A percentile compares a stretch with the other conserved stretches of the same genome.
Conservation (phyloP, 2,797 vertebrate species). For the Acrossocheilus wenchowensis region DNA sequence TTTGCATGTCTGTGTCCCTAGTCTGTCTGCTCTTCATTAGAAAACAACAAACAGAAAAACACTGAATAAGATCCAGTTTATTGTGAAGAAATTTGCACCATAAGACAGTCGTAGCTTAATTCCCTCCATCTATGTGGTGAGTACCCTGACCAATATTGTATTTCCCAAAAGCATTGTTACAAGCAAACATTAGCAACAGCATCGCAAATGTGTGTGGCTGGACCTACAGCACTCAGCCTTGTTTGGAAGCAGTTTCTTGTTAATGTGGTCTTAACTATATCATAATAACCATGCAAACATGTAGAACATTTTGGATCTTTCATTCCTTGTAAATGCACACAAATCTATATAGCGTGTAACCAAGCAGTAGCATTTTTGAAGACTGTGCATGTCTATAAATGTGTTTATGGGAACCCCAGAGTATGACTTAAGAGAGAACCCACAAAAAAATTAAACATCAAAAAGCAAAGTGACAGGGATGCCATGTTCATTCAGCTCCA, state of each 20-base stretch:
- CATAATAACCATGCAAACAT: no score
- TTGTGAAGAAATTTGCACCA: no score
- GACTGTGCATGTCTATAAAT: not conserved
- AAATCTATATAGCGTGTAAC: not conserved
- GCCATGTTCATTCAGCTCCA: not conserved
- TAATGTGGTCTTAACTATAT: not conserved
- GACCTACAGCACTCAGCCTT: no score
- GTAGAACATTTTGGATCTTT: not conserved
- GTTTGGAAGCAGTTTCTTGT: no score
- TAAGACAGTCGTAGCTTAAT: no score
- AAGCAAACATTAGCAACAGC: no score
- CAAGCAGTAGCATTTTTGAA: not conserved
- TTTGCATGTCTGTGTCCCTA: not conserved
- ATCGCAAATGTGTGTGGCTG: no score
- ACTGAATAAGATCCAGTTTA: not conserved
- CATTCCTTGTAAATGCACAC: not conserved
- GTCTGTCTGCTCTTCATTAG: conserved; percentile 23
- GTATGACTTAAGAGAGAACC: not conserved
- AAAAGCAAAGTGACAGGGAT: not conserved
- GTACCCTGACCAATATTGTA: no score
- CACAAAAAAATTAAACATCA: not conserved
- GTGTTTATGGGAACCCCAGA: not conserved
- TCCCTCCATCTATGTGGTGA: no score
- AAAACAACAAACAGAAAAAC: conserved; percentile 13
- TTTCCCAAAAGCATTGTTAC: no score